Evolutionary conservation across 2,888 invertebrate species (phyloP).

Genomic region (Diarsia brunnea): DNA sequence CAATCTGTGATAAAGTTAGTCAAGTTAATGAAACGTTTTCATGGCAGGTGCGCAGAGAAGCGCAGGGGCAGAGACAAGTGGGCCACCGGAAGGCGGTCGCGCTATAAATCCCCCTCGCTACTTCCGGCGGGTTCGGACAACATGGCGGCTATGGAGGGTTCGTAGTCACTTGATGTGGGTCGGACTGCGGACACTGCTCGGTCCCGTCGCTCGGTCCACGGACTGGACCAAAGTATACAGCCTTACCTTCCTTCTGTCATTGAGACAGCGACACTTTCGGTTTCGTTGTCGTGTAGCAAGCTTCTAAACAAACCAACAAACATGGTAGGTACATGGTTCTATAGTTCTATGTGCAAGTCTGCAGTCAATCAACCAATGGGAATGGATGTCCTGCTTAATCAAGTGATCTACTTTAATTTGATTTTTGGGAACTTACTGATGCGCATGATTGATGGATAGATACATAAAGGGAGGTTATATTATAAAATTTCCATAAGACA

Average conservation of each 20-base stretch:
- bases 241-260: slow-evolving; percentile 13
- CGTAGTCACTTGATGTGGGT: slow-evolving; percentile 62
- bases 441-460: slow-evolving; percentile 1
- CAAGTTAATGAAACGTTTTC: slow-evolving; percentile 67
- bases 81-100: slow-evolving; percentile 79
- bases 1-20: slow-evolving; percentile 49
- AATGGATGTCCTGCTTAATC: neutral
- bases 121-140: slow-evolving; percentile 81
- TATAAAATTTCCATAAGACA: neutral
- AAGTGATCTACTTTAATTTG: neutral
- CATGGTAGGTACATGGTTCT: neutral
- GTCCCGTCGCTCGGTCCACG: neutral
- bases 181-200: neutral
- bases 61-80: slow-evolving; percentile 77
- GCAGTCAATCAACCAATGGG: neutral
- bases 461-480: neutral
- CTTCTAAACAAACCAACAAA: neutral
- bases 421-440: neutral
- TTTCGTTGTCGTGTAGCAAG: slow-evolving; percentile 34
- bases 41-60: slow-evolving; percentile 78
- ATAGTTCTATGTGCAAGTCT: neutral
- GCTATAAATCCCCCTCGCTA: slow-evolving; percentile 80
- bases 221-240: slow-evolving; percentile 3
- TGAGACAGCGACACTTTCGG: slow-evolving; percentile 38
- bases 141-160: slow-evolving; percentile 71